These are phyloP conservation scores for Potamarius usumacintae DNA, from an alignment of 2,113 vertebrate genomes.

Conservation along the genomic window DNA sequence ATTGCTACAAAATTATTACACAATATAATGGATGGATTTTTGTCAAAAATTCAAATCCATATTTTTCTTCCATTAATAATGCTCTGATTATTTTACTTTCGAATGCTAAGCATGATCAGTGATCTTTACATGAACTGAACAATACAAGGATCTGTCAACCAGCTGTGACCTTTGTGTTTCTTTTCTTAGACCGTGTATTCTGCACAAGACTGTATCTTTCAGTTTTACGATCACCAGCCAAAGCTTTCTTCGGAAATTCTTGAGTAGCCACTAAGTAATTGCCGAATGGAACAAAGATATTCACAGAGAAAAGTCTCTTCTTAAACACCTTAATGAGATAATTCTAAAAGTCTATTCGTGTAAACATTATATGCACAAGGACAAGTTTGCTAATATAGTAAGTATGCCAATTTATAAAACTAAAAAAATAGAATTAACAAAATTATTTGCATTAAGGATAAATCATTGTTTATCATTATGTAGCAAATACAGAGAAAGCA, in stretches of 20 bases:
- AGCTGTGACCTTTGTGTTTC: background rate
- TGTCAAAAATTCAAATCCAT: background rate
- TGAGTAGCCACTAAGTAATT: background rate
- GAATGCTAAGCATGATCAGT: background rate
- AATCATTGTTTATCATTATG: background rate
- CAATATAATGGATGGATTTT: background rate
- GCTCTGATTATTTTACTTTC: background rate
- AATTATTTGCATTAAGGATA: background rate
- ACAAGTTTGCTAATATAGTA: slow-evolving; percentile 56
- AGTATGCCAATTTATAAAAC: slow-evolving; percentile 24
- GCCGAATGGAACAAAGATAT: background rate
- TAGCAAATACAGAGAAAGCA: background rate
- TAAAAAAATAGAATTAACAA: background rate
- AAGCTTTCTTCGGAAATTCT: background rate
- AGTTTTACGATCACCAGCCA: background rate
- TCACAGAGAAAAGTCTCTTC: background rate
- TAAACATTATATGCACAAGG: background rate
- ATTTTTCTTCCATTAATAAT: background rate
- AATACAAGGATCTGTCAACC: background rate
- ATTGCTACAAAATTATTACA: background rate
- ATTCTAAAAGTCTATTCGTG: background rate
- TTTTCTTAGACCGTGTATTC: background rate
- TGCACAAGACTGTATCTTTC: background rate
- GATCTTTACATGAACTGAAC: background rate
- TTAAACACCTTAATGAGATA: no score